phyloP scores from a whole-genome alignment of 1,140 invertebrate genomes.

The Pachyrhynchus sulphureomaculatus region DNA sequence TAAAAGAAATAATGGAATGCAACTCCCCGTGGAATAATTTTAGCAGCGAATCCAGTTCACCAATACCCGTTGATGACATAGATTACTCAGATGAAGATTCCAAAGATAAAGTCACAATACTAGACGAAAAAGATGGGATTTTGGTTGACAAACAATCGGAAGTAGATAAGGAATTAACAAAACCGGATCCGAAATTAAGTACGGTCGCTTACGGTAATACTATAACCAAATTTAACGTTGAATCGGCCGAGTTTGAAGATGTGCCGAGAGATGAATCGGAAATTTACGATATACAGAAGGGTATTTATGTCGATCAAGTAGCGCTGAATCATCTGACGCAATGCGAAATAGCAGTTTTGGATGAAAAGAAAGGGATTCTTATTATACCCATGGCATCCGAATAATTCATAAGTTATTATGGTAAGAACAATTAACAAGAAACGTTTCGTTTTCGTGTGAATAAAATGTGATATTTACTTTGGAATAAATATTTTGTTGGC shows the following conservation, averaged over 20 bases:
- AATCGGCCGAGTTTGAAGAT: not conserved
- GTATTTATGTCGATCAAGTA: not conserved
- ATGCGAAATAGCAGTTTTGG: constrained; percentile 1
- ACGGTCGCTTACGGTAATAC: too few species aligned
- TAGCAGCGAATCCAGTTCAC: not conserved
- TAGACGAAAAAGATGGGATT: not conserved
- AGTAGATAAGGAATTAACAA: too few species aligned
- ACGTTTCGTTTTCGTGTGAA: too few species aligned
- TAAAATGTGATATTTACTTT: too few species aligned
- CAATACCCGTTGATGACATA: not conserved
- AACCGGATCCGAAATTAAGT: not conserved
- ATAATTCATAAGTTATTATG: too few species aligned
- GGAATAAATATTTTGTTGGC: too few species aligned
- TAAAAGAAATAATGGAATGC: not conserved
- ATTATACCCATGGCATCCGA: not conserved
- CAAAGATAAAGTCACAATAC: not conserved
- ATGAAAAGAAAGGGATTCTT: constrained; percentile 13
- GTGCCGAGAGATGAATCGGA: not conserved
- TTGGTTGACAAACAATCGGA: too few species aligned
- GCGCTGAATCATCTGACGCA: not conserved
- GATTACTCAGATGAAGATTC: not conserved
- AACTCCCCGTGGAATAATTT: not conserved
- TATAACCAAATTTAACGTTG: not conserved
- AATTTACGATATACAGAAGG: not conserved
- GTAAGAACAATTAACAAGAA: too few species aligned